A percentile compares a stretch with the other conserved stretches of the same genome.
Conservation (phyloP, 2,797 vertebrate species). For the Pempheris klunzingeri region DNA sequence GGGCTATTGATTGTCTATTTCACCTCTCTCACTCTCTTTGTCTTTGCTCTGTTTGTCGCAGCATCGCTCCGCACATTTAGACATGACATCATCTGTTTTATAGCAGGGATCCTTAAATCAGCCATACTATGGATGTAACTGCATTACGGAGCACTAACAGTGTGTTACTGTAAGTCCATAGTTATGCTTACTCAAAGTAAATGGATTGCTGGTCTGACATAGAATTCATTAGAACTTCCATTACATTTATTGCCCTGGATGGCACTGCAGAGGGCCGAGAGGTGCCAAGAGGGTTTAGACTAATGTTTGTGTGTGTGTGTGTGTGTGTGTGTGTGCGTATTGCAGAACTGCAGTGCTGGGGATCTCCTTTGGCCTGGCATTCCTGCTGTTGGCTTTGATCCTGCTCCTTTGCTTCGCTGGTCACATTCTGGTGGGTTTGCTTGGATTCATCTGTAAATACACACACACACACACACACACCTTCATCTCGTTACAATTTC, state of each 20-base stretch:
- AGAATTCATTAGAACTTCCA: conserved; percentile 47
- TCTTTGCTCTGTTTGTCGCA: conserved; percentile 27
- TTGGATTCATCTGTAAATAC: conserved; percentile 22
- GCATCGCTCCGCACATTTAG: conserved; percentile 59
- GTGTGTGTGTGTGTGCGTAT: conserved; percentile 62
- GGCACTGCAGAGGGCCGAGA: conserved; percentile 28
- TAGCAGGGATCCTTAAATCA: conserved; percentile 54
- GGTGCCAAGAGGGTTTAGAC: conserved; percentile 39
- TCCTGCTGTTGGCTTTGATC: conserved; percentile 92
- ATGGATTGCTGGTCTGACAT: conserved; percentile 38
- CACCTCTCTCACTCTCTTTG: conserved; percentile 28
- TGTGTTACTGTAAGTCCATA: background rate
- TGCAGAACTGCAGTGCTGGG: conserved; percentile 92
- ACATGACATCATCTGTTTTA: conserved; percentile 71
- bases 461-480: background rate
- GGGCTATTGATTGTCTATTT: conserved; percentile 72
- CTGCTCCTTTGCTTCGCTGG: conserved; percentile 94
- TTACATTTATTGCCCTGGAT: conserved; percentile 42
- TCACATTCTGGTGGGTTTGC: conserved; percentile 93
- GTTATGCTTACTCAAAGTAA: conserved; percentile 30
- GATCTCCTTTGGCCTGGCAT: conserved; percentile 94
- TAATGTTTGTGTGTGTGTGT: conserved; percentile 39
- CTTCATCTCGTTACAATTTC: too few relatives aligned
- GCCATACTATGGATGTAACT: background rate
- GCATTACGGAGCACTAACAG: background rate